Evolutionary conservation across 2,797 vertebrate species (phyloP).

Genomic region (Chiloscyllium punctatum): DNA sequence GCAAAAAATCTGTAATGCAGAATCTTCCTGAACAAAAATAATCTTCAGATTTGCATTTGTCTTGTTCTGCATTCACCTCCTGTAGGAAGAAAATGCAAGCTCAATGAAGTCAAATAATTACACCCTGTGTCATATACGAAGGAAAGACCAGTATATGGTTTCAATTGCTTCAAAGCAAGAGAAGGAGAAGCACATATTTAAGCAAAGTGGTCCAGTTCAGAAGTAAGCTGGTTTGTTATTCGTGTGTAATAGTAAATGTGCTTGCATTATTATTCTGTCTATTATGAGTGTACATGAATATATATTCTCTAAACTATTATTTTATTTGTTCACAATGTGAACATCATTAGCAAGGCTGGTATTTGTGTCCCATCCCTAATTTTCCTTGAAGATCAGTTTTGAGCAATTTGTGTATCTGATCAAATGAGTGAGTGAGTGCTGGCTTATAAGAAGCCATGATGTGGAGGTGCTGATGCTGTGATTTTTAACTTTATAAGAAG

Average conservation of each 20-base stretch:
- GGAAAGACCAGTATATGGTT: constrained; percentile 61
- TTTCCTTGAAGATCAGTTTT: not conserved
- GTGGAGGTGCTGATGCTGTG: too few species aligned
- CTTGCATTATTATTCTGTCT: not conserved
- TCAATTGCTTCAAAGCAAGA: constrained; percentile 63
- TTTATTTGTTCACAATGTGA: not conserved
- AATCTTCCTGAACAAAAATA: not conserved
- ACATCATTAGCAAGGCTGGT: too few species aligned
- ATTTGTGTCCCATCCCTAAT: not conserved
- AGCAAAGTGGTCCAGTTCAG: constrained; percentile 61
- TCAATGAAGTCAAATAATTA: constrained; percentile 56
- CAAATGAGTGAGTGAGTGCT: not conserved
- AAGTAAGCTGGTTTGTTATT: constrained; percentile 58
- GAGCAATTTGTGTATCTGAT: not conserved
- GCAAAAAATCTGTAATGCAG: not conserved
- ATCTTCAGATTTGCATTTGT: not conserved
- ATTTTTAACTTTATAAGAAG: not conserved
- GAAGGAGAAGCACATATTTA: constrained; percentile 68
- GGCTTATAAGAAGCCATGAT: not conserved
- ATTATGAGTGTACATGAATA: too few species aligned
- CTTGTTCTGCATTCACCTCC: constrained; percentile 41
- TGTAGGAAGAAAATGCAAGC: constrained; percentile 52
- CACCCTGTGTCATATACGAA: constrained; percentile 68
- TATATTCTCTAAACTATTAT: too few species aligned
- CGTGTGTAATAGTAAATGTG: not conserved